These are phyloP conservation scores for Parthenolecanium corni DNA, from an alignment of 2,888 invertebrate genomes.

Conservation along the genomic window DNA sequence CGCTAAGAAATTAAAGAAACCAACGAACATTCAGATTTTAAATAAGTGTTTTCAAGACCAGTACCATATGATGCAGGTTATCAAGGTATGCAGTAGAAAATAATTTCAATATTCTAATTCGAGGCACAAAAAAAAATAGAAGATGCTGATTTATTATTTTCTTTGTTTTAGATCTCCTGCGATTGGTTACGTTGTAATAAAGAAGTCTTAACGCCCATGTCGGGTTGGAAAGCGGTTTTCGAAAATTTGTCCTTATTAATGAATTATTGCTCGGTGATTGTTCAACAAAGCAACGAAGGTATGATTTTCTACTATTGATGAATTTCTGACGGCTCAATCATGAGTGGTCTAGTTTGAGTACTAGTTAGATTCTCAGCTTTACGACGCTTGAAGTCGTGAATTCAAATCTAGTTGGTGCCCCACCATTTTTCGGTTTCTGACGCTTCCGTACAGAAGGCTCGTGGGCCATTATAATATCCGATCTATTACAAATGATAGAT, in stretches of 20 bases:
- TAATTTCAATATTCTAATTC: background rate
- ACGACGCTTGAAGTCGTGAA: too few relatives aligned
- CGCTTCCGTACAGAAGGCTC: too few relatives aligned
- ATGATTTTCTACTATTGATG: background rate
- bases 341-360: too few relatives aligned
- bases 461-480: too few relatives aligned
- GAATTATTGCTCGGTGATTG: slow-evolving; percentile 3
- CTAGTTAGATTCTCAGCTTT: too few relatives aligned
- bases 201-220: slow-evolving; percentile 7
- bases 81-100: background rate
- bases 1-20: background rate
- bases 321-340: too few relatives aligned
- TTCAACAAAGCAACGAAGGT: background rate
- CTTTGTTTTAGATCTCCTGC: slow-evolving; percentile 8
- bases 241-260: slow-evolving; percentile 18
- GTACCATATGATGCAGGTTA: slow-evolving; percentile 12
- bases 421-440: too few relatives aligned
- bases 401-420: too few relatives aligned
- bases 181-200: slow-evolving; percentile 20
- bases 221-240: slow-evolving; percentile 23
- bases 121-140: too few relatives aligned
- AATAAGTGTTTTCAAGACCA: slow-evolving; percentile 13
- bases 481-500: too few relatives aligned
- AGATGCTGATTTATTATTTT: too few relatives aligned
- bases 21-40: background rate